Percentiles rank a stretch among this genome's conserved stretches.
phyloP scores from a whole-genome alignment of 2,113 vertebrate genomes.

The Corythaeola cristata region DNA sequence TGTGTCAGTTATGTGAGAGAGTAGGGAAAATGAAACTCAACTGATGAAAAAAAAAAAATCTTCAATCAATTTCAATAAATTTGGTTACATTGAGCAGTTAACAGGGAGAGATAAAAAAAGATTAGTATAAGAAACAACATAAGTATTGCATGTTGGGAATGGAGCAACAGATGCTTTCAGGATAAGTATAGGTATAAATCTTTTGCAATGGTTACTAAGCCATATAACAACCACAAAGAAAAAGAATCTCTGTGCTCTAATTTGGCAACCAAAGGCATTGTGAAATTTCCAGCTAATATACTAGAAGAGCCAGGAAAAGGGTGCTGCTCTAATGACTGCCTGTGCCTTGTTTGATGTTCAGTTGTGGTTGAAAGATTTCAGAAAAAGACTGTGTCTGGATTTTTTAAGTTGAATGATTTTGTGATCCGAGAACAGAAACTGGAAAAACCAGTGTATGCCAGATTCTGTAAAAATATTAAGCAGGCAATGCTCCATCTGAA shows the following conservation, averaged over 20 bases:
- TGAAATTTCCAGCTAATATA: neutral
- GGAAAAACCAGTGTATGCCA: neutral
- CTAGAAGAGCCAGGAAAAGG: neutral
- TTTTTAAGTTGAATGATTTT: neutral
- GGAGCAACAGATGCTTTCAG: slow-evolving; percentile 6
- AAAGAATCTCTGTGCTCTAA: neutral
- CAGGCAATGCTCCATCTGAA: neutral
- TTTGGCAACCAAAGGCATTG: neutral
- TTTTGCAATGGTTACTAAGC: slow-evolving; percentile 5
- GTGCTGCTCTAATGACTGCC: neutral
- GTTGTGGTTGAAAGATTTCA: neutral
- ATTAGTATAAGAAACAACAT: neutral
- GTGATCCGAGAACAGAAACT: neutral
- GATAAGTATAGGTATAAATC: neutral
- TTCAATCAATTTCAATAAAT: neutral
- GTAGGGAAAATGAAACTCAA: neutral
- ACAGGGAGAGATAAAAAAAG: neutral
- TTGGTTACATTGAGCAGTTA: neutral
- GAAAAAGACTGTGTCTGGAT: neutral
- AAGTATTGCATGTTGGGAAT: neutral
- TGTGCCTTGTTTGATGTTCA: neutral
- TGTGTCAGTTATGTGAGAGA: neutral
- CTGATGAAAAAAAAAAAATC: neutral
- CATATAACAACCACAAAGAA: neutral
- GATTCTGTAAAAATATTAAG: neutral